Percentiles rank a stretch among this genome's conserved stretches.
These are phyloP conservation scores for Alosa alosa DNA, from an alignment of 2,113 vertebrate genomes.

Conservation along the genomic window DNA sequence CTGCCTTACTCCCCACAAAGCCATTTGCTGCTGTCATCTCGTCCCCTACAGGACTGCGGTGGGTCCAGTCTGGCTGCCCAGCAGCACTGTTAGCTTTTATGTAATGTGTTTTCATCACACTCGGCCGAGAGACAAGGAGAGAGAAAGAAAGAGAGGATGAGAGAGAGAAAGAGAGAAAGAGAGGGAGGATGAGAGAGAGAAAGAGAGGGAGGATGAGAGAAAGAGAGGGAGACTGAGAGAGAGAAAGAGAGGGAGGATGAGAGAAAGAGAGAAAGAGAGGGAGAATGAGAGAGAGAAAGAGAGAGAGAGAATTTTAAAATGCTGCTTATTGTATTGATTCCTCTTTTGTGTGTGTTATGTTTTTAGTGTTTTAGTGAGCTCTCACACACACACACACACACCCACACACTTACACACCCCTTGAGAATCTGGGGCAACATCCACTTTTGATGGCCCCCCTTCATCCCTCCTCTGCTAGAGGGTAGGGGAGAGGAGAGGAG, in stretches of 20 bases:
- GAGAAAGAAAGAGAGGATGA: conserved; percentile 39
- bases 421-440: conserved; percentile 33
- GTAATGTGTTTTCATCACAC: conserved; percentile 67
- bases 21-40: background rate
- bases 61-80: too few relatives aligned
- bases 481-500: too few relatives aligned
- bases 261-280: conserved; percentile 39
- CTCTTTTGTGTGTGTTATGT: conserved; percentile 55
- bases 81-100: conserved; percentile 65
- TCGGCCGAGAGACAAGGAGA: conserved; percentile 43
- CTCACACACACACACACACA: background rate
- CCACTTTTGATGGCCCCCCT: conserved; percentile 32
- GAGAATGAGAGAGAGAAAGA: conserved; percentile 47
- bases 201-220: conserved; percentile 6
- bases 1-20: too few relatives aligned
- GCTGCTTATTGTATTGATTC: conserved; percentile 69
- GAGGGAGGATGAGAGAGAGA: conserved; percentile 48
- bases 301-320: conserved; percentile 52
- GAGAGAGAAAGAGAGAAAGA: conserved; percentile 53
- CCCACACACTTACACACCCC: background rate
- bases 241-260: conserved; percentile 26
- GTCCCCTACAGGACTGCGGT: conserved; percentile 11
- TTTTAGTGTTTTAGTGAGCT: conserved; percentile 40
- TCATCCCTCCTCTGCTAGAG: conserved; percentile 19
- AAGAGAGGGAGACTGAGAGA: conserved; percentile 38